Percentiles rank a stretch among this genome's conserved stretches.
Evolutionary conservation across 1,140 invertebrate genomes (phyloP).

Genomic region (Neomicropteryx cornuta): DNA sequence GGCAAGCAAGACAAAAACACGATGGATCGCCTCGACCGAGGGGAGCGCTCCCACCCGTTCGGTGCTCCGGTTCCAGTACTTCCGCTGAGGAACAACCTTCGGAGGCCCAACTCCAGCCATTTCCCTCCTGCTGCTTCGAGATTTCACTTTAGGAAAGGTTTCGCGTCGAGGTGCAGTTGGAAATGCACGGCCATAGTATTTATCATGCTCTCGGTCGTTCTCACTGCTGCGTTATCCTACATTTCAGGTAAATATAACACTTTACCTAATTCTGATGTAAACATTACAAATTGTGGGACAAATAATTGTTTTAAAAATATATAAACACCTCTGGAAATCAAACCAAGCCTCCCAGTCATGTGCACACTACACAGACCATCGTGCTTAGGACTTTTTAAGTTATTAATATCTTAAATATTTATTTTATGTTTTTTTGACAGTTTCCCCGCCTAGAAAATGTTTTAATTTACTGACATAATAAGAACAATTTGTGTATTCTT

Average conservation of each 20-base stretch:
- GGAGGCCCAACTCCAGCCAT: constrained; percentile 46
- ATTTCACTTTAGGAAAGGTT: constrained; percentile 81
- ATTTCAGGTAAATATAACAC: constrained; percentile 62
- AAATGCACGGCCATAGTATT: constrained; percentile 80
- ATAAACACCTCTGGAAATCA: too few species aligned
- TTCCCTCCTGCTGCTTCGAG: constrained; percentile 51
- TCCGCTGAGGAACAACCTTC: constrained; percentile 61
- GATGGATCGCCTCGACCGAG: constrained; percentile 33
- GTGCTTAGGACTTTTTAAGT: too few species aligned
- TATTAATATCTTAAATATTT: too few species aligned
- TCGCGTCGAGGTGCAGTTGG: constrained; percentile 79
- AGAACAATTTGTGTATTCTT: constrained; percentile 4
- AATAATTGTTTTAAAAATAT: not conserved
- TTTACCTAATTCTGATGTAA: not conserved
- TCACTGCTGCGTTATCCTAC: constrained; percentile 73
- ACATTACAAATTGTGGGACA: not conserved
- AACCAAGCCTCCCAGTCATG: too few species aligned
- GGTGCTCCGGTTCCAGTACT: constrained; percentile 57
- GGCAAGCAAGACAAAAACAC: constrained; percentile 42
- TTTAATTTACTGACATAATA: constrained; percentile 3
- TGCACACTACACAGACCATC: too few species aligned
- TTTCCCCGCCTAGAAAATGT: too few species aligned
- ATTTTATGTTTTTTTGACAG: too few species aligned
- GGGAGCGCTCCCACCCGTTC: constrained; percentile 40
- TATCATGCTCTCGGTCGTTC: constrained; percentile 67